A percentile compares a stretch with the other conserved stretches of the same genome.
Conservation (phyloP, 2,113 vertebrate species). For the Pipra filicauda region DNA sequence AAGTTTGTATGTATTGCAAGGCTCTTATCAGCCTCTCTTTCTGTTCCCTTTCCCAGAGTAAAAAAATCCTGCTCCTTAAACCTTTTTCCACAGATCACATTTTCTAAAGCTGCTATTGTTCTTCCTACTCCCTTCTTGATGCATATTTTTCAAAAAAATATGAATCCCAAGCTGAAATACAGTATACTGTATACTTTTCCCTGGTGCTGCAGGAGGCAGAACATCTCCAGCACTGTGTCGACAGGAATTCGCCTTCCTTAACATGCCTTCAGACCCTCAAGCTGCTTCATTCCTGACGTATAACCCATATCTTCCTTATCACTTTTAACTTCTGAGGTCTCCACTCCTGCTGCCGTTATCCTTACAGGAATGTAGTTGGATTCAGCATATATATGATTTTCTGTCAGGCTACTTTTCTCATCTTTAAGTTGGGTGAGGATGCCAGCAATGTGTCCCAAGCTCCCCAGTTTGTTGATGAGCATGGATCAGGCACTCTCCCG, state of each 20-base stretch:
- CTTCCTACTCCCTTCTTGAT: background rate
- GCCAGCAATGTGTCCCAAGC: background rate
- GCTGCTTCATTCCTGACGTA: background rate
- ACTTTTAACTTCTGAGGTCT: background rate
- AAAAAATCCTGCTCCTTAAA: background rate
- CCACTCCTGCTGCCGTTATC: background rate
- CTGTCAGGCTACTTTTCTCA: background rate
- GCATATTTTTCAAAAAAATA: background rate
- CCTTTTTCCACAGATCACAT: background rate
- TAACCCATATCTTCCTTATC: background rate
- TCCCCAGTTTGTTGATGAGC: background rate
- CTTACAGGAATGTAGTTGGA: background rate
- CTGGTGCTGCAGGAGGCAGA: background rate
- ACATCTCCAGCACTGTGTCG: background rate
- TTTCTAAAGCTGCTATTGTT: background rate
- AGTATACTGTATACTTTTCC: background rate
- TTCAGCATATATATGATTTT: background rate
- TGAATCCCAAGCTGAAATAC: background rate
- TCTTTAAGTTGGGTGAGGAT: background rate
- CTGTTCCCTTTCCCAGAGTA: background rate
- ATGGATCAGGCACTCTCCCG: background rate
- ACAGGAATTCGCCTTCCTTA: background rate
- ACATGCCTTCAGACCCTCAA: fast-evolving
- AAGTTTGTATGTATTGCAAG: background rate
- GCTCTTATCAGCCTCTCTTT: background rate